Evolutionary conservation across 2,888 invertebrate genomes (phyloP), one percentile per base, ranked within the genome.

Genomic region (Crocallis elinguaria): DNA sequence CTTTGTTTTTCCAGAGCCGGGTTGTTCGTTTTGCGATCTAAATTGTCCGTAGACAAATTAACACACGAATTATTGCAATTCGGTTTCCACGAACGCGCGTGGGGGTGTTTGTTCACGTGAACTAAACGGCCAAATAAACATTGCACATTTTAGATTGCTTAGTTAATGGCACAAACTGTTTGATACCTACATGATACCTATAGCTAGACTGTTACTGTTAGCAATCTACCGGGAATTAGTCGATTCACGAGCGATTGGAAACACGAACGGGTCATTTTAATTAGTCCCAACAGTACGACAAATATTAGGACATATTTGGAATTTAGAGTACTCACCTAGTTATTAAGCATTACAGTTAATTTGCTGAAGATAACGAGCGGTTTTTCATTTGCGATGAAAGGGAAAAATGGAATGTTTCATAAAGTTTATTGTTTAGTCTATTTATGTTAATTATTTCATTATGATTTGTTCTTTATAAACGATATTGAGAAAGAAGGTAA

Each of bases 131-230:
- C 58, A 69, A 64, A 72, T 60, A 72, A 67, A 68, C 67, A 56
- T 45, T 66, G 60, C 60, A 64, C 59, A 62, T 57, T 65, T 67
- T 59, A 64, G 63, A 66, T 65, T 56, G 59, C 57, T 60, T 49
- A 55, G 54, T 41, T 60, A 60, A 52, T 51, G 29, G 56, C 43
- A 2, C 45, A 17, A n/a, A 16, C 12, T 21, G 27, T 44, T 44
- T 50, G 32, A 44, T 42, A 17, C 23, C 9, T 12, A 41, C 27
- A 21, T 9, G 35, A 33, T 25, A 27, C 21, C 29, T 35, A 35
- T 4, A n/a, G n/a, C n/a, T n/a, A n/a, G n/a, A 14, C 14, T 5
- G 4, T 12, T 7, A 13, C 37, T 16, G 33, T 33, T 19, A 12
- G 35, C 11, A 35, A 4, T n/a, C 37, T 19, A 1, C 32, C 12